A percentile compares a stretch with the other conserved stretches of the same genome.
Conservation (phyloP, 2,888 invertebrate genomes). For the Agrotis segetum region DNA sequence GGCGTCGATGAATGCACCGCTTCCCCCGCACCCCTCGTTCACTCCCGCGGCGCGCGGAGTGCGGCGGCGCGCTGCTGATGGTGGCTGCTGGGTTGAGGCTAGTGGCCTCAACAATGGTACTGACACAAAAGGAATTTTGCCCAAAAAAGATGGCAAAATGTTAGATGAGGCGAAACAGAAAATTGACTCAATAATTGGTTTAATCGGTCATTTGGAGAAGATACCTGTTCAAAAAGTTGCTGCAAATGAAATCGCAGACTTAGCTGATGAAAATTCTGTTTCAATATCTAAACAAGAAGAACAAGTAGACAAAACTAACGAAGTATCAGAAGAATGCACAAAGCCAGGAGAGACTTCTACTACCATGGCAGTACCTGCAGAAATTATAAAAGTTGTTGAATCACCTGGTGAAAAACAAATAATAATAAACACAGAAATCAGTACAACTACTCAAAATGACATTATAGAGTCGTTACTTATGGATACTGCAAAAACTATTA, state of each 20-base stretch:
- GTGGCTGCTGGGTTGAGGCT: too few relatives aligned
- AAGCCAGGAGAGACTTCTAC: not conserved
- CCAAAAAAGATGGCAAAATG: not conserved
- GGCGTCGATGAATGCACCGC: too few relatives aligned
- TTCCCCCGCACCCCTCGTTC: too few relatives aligned
- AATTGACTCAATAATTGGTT: not conserved
- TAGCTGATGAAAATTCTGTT: not conserved
- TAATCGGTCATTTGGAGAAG: not conserved
- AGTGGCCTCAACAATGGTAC: too few relatives aligned
- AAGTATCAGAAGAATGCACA: not conserved
- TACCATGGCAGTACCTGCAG: not conserved
- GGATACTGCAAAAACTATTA: constrained; percentile 40
- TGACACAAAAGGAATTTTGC: not conserved
- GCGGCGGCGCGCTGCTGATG: too few relatives aligned
- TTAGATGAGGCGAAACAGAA: not conserved
- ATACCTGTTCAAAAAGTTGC: not conserved
- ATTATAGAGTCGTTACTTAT: constrained; percentile 30
- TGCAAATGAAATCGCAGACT: not conserved
- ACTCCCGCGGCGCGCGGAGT: too few relatives aligned
- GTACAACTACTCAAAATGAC: not conserved
- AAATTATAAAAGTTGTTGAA: not conserved
- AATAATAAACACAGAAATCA: not conserved
- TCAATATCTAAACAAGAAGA: not conserved
- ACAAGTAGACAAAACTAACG: not conserved
- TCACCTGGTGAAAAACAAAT: not conserved